Base-by-base conservation (phyloP, 2,888 invertebrate genomes). In the Trachelus iudaicus region DNA sequence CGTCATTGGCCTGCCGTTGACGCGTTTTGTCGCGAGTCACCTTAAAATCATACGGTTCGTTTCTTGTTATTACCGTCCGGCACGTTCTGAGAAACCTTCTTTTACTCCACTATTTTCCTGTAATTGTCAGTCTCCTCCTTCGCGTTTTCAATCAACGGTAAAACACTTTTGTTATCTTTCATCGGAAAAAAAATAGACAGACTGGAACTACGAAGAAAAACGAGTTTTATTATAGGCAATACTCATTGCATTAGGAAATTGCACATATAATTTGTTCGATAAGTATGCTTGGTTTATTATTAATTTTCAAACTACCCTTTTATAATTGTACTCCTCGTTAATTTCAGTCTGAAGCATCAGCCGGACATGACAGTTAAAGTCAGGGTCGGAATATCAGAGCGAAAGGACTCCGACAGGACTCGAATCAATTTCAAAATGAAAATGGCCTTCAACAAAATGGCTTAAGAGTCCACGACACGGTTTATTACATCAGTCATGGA, bases 11-110 rank as follows among this genome's bases (percentile, higher is more conserved):
- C 86, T 79, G 83, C 83, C 80, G 86, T 82, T 83, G 86, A 85
- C 87, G 83, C 84, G 81, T 82, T 80, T 56, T 81, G 79, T 79
- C 78, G 76, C 81, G 83, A 87, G 86, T 87, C 84, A 79, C 85
- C 85, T 85, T 82, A 79, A 84, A 87, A 88, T 88, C 88, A 87
- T 86, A 88, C 87, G 86, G 87, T 84, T 87, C 85, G 88, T 88
- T 88, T 87, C 84, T 79, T 76, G 69, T 76, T 79, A 76, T 76
- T 69, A n/a, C 71, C 71, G 30, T 30, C 15, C 12, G 9, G 56
- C 23, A 56, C 56, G 56, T 56, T 56, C 56, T 23, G 56, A 23
- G 56, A 56, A 56, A 9, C 6, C 56, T 56, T 23, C 23, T 56
- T 23, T 6, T 23, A 9, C 23, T 9, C 56, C 2, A 23, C 23